Evolutionary conservation across 2,888 invertebrate species (phyloP).

Genomic region (Allygus modestus): DNA sequence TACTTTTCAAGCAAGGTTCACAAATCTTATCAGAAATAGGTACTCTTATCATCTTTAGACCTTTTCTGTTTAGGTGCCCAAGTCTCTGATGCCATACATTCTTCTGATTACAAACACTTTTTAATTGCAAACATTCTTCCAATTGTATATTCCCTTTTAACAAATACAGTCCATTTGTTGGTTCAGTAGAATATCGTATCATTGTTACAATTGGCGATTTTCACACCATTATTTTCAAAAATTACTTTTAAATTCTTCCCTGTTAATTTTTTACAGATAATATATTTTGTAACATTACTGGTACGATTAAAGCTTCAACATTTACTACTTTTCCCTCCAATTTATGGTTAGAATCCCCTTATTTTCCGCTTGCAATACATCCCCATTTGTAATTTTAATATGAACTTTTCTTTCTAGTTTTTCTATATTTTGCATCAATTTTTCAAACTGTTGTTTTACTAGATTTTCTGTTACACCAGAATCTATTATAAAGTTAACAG

Average conservation of each 20-base stretch:
- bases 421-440: neutral
- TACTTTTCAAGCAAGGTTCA: slow-evolving; percentile 1
- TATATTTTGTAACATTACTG: neutral
- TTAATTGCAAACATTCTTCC: neutral
- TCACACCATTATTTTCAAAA: neutral
- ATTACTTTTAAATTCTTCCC: neutral
- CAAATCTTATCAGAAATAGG: slow-evolving; percentile 8
- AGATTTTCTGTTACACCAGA: slow-evolving; percentile 55
- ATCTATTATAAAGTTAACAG: slow-evolving; percentile 40
- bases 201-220: neutral
- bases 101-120: neutral
- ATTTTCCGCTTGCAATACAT: neutral
- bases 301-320: too few species aligned
- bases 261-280: neutral
- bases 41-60: neutral
- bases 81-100: slow-evolving; percentile 17
- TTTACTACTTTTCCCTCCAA: slow-evolving; percentile 6
- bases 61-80: slow-evolving; percentile 5
- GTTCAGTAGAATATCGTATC: neutral
- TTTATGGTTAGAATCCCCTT: neutral
- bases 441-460: slow-evolving; percentile 6
- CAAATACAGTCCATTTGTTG: neutral
- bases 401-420: neutral
- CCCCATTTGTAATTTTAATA: slow-evolving; percentile 6
- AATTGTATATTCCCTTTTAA: neutral